phyloP scores from a whole-genome alignment of 92 coral and sea anemone species.

The Desmophyllum pertusum region DNA sequence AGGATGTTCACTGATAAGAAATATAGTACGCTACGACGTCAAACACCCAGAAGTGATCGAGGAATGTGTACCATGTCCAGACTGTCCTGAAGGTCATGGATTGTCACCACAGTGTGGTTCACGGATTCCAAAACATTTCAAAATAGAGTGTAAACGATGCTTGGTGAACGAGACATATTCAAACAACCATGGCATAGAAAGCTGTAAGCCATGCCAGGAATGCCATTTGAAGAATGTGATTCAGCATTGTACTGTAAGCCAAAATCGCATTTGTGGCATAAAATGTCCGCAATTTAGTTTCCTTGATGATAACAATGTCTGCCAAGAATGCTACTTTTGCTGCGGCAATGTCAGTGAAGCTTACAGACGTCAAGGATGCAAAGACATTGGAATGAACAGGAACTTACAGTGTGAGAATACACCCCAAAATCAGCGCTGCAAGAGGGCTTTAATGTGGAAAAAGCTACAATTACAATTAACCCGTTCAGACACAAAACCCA shows the following conservation, averaged over 20 bases:
- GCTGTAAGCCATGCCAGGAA: conserved; percentile 10
- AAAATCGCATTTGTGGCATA: conserved; percentile 15
- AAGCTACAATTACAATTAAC: not conserved
- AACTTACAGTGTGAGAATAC: conserved; percentile 13
- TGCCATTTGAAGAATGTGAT: not conserved
- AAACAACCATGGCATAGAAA: not conserved
- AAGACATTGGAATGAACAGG: not conserved
- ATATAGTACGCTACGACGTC: not conserved
- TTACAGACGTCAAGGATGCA: not conserved
- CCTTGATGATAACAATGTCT: not conserved
- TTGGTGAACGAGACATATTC: not conserved
- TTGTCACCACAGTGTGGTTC: not conserved
- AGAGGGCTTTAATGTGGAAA: not conserved
- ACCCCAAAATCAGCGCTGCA: not conserved
- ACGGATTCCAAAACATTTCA: not conserved
- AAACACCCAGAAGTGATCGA: not conserved
- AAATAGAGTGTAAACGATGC: not conserved
- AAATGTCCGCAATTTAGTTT: not conserved
- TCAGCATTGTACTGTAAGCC: not conserved
- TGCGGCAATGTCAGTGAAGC: not conserved
- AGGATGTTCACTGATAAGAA: not conserved
- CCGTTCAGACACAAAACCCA: not conserved
- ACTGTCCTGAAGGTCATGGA: conserved; percentile 1
- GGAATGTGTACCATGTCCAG: not conserved
- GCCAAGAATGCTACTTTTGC: conserved; percentile 15